Conservation (phyloP, 2,888 invertebrate species). For the Dynastes maya region DNA sequence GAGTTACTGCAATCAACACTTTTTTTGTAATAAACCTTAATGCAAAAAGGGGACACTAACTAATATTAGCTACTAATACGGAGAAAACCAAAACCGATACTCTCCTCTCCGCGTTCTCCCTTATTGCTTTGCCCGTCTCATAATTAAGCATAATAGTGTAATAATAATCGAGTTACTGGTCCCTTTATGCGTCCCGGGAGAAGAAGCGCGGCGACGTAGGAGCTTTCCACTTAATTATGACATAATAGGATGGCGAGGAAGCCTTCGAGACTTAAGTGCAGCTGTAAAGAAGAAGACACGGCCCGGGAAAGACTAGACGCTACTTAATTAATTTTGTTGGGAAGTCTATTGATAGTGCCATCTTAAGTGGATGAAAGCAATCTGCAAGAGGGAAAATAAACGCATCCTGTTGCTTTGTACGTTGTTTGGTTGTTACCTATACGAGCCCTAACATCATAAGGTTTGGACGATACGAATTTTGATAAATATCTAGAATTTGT, state of each 20-base stretch:
- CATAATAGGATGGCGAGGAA: conserved; percentile 39
- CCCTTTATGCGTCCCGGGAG: conserved; percentile 47
- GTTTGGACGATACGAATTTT: too few relatives aligned
- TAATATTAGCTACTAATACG: not conserved
- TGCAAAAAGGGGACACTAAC: too few relatives aligned
- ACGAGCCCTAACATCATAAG: too few relatives aligned
- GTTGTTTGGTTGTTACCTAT: too few relatives aligned
- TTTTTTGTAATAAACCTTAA: too few relatives aligned
- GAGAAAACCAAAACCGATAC: conserved; percentile 10
- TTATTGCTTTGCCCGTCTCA: not conserved
- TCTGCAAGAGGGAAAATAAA: too few relatives aligned
- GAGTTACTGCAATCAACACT: too few relatives aligned
- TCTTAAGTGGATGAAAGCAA: conserved; percentile 15
- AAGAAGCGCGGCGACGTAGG: conserved; percentile 39
- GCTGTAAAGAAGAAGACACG: conserved; percentile 18
- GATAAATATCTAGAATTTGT: too few relatives aligned
- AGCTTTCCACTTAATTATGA: conserved; percentile 49
- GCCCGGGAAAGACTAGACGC: conserved; percentile 28
- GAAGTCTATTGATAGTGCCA: conserved; percentile 26
- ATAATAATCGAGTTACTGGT: conserved; percentile 49
- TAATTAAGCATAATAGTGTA: conserved; percentile 49
- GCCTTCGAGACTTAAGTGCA: conserved; percentile 24
- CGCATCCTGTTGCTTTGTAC: too few relatives aligned
- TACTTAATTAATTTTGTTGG: conserved; percentile 43
- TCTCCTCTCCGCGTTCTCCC: not conserved